Evolutionary conservation across 2,797 vertebrate genomes (phyloP).

Genomic region (Sebastes paucispinis): DNA sequence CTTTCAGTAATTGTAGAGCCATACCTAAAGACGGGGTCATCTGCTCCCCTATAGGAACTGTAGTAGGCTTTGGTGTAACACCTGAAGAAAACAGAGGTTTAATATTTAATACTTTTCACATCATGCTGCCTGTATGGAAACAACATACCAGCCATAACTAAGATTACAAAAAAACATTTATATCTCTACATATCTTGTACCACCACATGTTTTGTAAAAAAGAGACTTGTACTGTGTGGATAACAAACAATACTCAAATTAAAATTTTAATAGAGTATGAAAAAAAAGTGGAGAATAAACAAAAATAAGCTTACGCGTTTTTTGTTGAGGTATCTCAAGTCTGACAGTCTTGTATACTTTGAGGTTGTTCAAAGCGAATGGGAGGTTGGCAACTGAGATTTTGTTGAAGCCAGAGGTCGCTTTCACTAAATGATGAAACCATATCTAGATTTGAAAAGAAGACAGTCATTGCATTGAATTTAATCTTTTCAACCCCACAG

Average conservation of each 20-base stretch:
- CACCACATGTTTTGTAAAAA: neutral
- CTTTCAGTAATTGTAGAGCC: neutral
- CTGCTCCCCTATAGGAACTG: neutral
- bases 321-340: fast-evolving
- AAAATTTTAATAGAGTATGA: neutral
- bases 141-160: neutral
- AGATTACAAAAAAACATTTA: neutral
- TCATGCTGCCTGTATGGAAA: neutral
- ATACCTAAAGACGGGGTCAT: neutral
- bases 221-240: neutral
- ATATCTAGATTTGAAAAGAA: slow-evolving; percentile 50
- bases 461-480: neutral
- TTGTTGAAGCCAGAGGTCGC: fast-evolving
- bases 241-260: neutral
- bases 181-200: neutral
- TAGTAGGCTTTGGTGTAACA: fast-evolving
- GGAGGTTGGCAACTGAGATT: slow-evolving; percentile 40
- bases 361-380: neutral
- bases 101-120: neutral
- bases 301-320: slow-evolving; percentile 3
- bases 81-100: neutral
- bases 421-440: slow-evolving; percentile 44
- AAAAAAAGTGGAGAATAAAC: neutral
- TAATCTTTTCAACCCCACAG: too few species aligned
- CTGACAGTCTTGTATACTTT: fast-evolving